These are phyloP conservation scores for Microcebus jonahi DNA, from an alignment of 2,113 vertebrate species.

Conservation along the genomic window DNA sequence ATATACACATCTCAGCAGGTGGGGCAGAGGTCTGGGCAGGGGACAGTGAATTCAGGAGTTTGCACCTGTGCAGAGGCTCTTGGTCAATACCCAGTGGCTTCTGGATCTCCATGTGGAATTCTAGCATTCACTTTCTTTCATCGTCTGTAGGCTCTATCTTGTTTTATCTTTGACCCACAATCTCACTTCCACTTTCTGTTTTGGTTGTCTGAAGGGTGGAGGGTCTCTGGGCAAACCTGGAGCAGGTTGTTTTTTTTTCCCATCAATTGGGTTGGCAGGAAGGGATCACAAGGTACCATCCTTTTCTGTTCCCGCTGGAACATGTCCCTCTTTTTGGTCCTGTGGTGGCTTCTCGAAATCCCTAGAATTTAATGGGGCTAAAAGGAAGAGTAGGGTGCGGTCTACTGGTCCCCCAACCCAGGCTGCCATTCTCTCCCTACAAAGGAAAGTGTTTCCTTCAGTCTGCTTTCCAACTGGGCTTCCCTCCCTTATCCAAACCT, in stretches of 20 bases:
- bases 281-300: background rate
- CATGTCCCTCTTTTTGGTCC: background rate
- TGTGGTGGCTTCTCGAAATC: background rate
- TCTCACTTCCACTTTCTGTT: background rate
- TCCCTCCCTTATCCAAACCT: background rate
- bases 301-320: background rate
- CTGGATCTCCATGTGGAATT: background rate
- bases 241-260: background rate
- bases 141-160: background rate
- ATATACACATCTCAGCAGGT: background rate
- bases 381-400: background rate
- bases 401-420: background rate
- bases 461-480: too few relatives aligned
- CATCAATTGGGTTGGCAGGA: too few relatives aligned
- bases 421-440: background rate
- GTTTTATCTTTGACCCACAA: background rate
- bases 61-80: background rate
- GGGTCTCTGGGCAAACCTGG: background rate
- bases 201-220: background rate
- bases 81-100: background rate
- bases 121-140: background rate
- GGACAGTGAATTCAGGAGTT: background rate
- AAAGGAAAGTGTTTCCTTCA: background rate
- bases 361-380: background rate
- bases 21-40: background rate